phyloP scores from a whole-genome alignment of 2,797 vertebrate species.

The Cuculus canorus region DNA sequence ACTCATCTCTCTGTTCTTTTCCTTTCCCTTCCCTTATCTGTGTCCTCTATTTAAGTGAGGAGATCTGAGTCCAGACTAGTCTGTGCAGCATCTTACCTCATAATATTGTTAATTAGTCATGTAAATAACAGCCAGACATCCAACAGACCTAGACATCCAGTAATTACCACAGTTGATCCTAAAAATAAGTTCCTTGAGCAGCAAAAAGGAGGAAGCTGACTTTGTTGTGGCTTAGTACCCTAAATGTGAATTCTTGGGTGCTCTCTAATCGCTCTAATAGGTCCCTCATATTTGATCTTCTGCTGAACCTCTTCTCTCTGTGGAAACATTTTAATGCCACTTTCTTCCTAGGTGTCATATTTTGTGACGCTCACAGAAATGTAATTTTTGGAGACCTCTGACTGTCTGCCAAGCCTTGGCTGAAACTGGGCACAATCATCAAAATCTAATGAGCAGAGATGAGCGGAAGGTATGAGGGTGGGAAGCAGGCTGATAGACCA shows the following conservation, averaged over 20 bases:
- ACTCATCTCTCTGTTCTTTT: not conserved
- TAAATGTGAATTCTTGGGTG: not conserved
- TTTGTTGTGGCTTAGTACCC: not conserved
- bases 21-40: not conserved
- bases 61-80: not conserved
- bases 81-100: not conserved
- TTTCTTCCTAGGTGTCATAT: not conserved
- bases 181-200: not conserved
- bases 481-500: not conserved
- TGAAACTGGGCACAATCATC: constrained; percentile 18
- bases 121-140: not conserved
- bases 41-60: not conserved
- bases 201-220: not conserved
- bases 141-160: not conserved
- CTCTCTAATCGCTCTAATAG: not conserved
- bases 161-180: not conserved
- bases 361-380: constrained; percentile 5
- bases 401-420: constrained; percentile 46
- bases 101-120: not conserved
- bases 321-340: not conserved
- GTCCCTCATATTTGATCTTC: not conserved
- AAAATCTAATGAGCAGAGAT: not conserved
- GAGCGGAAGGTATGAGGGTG: not conserved
- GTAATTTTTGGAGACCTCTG: constrained; percentile 47
- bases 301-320: not conserved